phyloP scores from a whole-genome alignment of 1,140 invertebrate genomes.

The Heliconius hewitsoni region DNA sequence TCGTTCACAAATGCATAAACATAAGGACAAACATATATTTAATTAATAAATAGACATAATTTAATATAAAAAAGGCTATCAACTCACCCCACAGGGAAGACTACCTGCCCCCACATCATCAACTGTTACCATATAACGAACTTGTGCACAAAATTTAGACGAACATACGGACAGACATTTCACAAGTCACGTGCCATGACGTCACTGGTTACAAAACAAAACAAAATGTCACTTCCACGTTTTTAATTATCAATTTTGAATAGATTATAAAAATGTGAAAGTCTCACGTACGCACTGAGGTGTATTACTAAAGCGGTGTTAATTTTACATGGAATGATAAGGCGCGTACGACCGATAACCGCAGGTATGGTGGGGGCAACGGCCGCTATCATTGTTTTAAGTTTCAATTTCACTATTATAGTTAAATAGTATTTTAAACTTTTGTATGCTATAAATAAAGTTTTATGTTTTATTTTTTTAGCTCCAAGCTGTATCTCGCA shows the following conservation, averaged over 20 bases:
- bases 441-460: not conserved
- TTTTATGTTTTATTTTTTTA: too few relatives aligned
- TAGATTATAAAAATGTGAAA: constrained; percentile 26
- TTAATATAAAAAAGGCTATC: not conserved
- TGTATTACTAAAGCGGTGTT: constrained; percentile 29
- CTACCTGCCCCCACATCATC: constrained; percentile 22
- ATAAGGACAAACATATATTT: not conserved
- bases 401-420: not conserved
- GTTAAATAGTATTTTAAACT: not conserved
- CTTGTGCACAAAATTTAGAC: not conserved
- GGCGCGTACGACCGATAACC: constrained; percentile 37
- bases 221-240: constrained; percentile 21
- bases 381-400: constrained; percentile 24
- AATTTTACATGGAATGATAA: constrained; percentile 34
- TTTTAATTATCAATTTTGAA: constrained; percentile 24
- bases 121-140: constrained; percentile 29
- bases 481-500: not conserved
- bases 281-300: constrained; percentile 33
- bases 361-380: constrained; percentile 36
- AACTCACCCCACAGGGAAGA: constrained; percentile 30
- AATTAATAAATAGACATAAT: not conserved
- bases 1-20: not conserved
- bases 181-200: constrained; percentile 25
- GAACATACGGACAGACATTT: not conserved
- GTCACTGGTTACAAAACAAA: constrained; percentile 20